Evolutionary conservation across 2,113 vertebrate species (phyloP).

Genomic region (Psilopsiagon aymara): DNA sequence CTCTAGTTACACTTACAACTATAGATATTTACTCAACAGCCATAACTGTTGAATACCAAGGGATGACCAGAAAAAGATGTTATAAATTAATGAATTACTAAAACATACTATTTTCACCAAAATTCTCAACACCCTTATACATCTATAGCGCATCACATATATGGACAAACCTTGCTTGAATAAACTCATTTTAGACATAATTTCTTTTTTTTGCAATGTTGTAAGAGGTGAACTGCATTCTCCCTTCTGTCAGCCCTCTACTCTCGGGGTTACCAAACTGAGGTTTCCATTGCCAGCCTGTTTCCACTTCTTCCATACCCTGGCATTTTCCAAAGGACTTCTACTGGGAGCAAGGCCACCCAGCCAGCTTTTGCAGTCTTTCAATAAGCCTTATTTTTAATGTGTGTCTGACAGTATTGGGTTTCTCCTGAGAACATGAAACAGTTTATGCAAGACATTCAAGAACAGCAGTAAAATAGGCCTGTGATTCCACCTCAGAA

Average conservation of each 20-base stretch:
- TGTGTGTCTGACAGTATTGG: background rate
- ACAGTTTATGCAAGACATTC: background rate
- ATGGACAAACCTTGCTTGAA: background rate
- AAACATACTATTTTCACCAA: background rate
- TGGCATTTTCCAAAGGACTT: background rate
- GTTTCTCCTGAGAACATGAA: background rate
- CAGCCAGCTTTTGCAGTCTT: background rate
- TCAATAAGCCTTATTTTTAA: background rate
- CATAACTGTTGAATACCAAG: background rate
- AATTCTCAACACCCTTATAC: background rate
- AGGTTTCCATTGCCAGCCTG: background rate
- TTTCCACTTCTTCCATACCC: background rate
- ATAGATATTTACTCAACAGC: background rate
- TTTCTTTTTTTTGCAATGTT: background rate
- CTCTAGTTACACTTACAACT: background rate
- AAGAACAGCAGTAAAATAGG: background rate
- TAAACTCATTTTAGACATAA: background rate
- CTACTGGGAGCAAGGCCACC: background rate
- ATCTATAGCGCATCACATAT: rapidly evolving
- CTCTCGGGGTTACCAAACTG: background rate
- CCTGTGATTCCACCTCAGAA: background rate
- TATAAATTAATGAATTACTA: background rate
- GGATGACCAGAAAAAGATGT: background rate
- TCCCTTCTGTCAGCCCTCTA: background rate
- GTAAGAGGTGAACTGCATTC: background rate